Conservation (phyloP, 2,113 vertebrate species). For the Elachura formosa region DNA sequence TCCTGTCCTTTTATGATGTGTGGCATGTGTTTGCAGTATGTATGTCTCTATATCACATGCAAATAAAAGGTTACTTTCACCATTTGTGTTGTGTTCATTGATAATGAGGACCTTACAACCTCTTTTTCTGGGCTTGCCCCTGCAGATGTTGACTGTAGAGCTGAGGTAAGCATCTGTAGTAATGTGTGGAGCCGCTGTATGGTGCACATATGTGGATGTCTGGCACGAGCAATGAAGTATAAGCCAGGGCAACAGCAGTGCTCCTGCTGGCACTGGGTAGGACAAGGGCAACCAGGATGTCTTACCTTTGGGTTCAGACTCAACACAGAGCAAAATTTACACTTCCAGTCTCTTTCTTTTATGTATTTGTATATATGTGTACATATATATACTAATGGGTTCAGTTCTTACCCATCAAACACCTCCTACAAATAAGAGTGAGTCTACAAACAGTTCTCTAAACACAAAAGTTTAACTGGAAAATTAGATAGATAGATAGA, state of each 20-base stretch:
- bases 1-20: slow-evolving; percentile 73
- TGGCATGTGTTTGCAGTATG: slow-evolving; percentile 70
- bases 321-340: background rate
- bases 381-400: too few species aligned
- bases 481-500: background rate
- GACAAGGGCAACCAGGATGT: background rate
- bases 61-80: slow-evolving; percentile 75
- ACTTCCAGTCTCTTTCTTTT: background rate
- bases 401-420: background rate
- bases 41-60: slow-evolving; percentile 64
- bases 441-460: background rate
- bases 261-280: background rate
- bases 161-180: slow-evolving; percentile 60
- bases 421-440: background rate
- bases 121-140: slow-evolving; percentile 56
- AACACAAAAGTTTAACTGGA: background rate
- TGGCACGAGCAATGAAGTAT: background rate
- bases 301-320: background rate
- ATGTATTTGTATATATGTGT: background rate
- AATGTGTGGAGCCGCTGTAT: slow-evolving; percentile 16
- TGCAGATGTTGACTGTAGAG: slow-evolving; percentile 60
- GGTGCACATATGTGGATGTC: slow-evolving; percentile 45
- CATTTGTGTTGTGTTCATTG: slow-evolving; percentile 71
- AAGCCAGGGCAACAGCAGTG: background rate
- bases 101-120: slow-evolving; percentile 68